Evolutionary conservation across 2,888 invertebrate genomes (phyloP).

Genomic region (Rhagonycha lutea): DNA sequence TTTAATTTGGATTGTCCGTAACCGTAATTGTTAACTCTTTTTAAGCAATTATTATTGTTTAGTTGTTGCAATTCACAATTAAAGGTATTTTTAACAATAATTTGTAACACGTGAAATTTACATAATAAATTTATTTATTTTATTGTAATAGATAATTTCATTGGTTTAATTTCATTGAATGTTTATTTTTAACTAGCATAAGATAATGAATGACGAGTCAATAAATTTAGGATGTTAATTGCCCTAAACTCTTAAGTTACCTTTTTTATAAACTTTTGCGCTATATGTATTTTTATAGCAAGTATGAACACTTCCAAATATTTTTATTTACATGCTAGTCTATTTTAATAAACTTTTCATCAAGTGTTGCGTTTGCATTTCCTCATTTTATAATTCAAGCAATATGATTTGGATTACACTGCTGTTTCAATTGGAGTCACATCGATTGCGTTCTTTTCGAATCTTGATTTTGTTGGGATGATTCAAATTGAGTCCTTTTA

Average conservation of each 20-base stretch:
- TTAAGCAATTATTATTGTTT: background rate
- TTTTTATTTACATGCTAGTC: constrained; percentile 20
- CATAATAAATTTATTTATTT: background rate
- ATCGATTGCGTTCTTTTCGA: too few relatives aligned
- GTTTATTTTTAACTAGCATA: background rate
- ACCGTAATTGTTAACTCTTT: constrained; percentile 1
- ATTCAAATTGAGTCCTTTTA: too few relatives aligned
- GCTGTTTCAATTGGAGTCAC: too few relatives aligned
- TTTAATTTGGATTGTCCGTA: background rate
- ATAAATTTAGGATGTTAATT: constrained; percentile 7
- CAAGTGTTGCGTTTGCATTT: background rate
- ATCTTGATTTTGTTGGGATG: too few relatives aligned
- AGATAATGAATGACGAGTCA: background rate
- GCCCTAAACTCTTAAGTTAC: constrained; percentile 10
- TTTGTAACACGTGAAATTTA: background rate
- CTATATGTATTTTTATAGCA: constrained; percentile 25
- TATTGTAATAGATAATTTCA: background rate
- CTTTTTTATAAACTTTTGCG: constrained; percentile 13
- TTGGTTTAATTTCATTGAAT: background rate
- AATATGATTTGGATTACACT: background rate
- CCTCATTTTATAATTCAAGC: background rate
- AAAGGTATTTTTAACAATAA: background rate
- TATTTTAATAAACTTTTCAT: constrained; percentile 26
- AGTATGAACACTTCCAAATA: constrained; percentile 14
- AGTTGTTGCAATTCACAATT: background rate